Evolutionary conservation across 2,888 invertebrate genomes (phyloP), one percentile per base, ranked within the genome.

Genomic region (Hoplodrina blanda): DNA sequence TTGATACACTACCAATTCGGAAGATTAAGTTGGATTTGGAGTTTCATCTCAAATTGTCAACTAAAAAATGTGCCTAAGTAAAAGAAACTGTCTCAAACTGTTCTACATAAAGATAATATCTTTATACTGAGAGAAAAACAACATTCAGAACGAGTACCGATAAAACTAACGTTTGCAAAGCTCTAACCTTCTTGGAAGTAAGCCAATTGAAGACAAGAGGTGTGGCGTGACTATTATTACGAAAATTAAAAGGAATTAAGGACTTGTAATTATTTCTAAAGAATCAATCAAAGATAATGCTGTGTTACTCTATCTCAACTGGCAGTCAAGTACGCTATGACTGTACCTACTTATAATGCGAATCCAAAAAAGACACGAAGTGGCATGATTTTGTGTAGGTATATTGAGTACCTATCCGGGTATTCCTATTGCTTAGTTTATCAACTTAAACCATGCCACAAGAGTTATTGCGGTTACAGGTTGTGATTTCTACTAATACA

Each of bases 401-500:
- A 25, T 2, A 25, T n/a, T n/a, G n/a, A n/a, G n/a, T n/a, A 25
- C 37, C 7, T 37, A 37, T 37, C 37, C 7, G 7, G 37, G 37
- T 37, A 37, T 37, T 37, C 41, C 41, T 41, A 13, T 46, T 30
- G 19, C 49, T 69, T 46, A 54, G n/a, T 17, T 57, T 44, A 37
- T 70, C 17, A 49, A 73, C 19, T 13, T 70, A 56, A 56, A 56
- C n/a, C 50, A 60, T 19, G 55, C 17, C 15, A 56, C 10, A 73
- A 62, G 30, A 49, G 49, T 41, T 63, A 55, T 64, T 20, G 54
- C 41, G 15, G 49, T 64, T 50, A 13, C 55, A 56, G 66, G 74
- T 74, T 63, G n/a, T 49, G 41, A 44, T 25, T 65, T 74, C 55
- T 44, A 71, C 49, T 50, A 73, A 63, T 55, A 41, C 25, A 46